These are phyloP conservation scores for Trididemnum clinides DNA, from an alignment of 23 tunicate genomes.

Conservation along the genomic window DNA sequence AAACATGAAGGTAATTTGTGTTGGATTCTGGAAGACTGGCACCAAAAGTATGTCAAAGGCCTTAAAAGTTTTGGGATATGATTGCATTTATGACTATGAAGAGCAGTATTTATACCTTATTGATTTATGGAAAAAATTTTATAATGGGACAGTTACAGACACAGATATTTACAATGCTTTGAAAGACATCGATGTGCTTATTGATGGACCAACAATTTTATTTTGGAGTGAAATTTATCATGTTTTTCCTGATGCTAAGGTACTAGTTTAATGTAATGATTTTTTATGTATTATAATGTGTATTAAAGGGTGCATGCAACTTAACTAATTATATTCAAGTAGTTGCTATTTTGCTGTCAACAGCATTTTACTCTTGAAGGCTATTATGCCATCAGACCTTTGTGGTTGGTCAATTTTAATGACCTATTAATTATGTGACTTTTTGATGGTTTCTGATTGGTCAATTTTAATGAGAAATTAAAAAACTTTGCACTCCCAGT, in stretches of 20 bases:
- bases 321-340: too few relatives aligned
- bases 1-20: constrained; percentile 81
- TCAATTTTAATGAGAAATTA: too few relatives aligned
- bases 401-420: too few relatives aligned
- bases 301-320: too few relatives aligned
- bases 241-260: constrained; percentile 86
- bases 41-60: constrained; percentile 78
- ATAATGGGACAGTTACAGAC: constrained; percentile 81
- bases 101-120: constrained; percentile 51
- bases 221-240: constrained; percentile 81
- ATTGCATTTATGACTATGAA: constrained; percentile 71
- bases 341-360: too few relatives aligned
- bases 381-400: too few relatives aligned
- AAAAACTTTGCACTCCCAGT: too few relatives aligned
- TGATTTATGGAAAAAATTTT: constrained; percentile 62
- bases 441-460: too few relatives aligned
- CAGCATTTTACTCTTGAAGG: too few relatives aligned
- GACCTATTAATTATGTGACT: too few relatives aligned
- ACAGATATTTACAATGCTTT: constrained; percentile 61
- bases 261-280: too few relatives aligned
- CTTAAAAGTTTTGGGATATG: constrained; percentile 60
- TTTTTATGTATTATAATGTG: too few relatives aligned
- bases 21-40: constrained; percentile 92
- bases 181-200: constrained; percentile 78
- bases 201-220: constrained; percentile 82